Base-by-base conservation (phyloP, 2,888 invertebrate genomes). In the Pilophorus perplexus region DNA sequence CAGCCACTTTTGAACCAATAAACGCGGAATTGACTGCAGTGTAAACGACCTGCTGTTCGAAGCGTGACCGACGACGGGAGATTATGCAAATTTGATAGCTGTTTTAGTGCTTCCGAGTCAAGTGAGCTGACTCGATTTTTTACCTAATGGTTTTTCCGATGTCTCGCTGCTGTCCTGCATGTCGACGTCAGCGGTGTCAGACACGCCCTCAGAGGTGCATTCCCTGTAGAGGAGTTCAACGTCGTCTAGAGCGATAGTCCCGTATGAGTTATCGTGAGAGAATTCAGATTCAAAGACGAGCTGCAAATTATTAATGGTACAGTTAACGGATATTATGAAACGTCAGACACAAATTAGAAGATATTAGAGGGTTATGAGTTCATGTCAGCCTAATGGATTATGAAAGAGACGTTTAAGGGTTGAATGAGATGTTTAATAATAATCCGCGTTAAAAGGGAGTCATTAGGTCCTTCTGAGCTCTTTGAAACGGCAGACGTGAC, bases 221-320 rank as follows among this genome's bases (percentile, higher is more conserved):
- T 65, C 68, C 10, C 60, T 16, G 48, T 70, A 70, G 12, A 67
- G 52, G 28, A 71, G 27, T 60, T 73, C 72, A 8, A 74, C 64
- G 52, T 74, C 72, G 59, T 74, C 74, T 18, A 74, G 52, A 3
- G 71, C 73, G 22, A 74, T 72, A 3, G 70, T 71, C 1, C 73
- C 73, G 12, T 68, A 59, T 6, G 52, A 67, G 16, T 69, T 67
- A 6, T 66, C 64, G 5, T 68, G 67, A 50, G 69, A 69, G 65
- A 74, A 73, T 28, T 68, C 64, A 0, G 74, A 72, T 27, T 70
- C 68, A 69, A 74, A 74, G 25, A 73, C 72, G 12, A 74, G 66
- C 74, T 74, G 67, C 28, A 60, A 67, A 37, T 14, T 2, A 44
- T 18, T 8, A 10, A 22, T 20, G 22, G 48, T 6, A 48, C 37